These are phyloP conservation scores for Zoanthus gigantus DNA, from an alignment of 92 coral and sea anemone genomes.

Conservation along the genomic window DNA sequence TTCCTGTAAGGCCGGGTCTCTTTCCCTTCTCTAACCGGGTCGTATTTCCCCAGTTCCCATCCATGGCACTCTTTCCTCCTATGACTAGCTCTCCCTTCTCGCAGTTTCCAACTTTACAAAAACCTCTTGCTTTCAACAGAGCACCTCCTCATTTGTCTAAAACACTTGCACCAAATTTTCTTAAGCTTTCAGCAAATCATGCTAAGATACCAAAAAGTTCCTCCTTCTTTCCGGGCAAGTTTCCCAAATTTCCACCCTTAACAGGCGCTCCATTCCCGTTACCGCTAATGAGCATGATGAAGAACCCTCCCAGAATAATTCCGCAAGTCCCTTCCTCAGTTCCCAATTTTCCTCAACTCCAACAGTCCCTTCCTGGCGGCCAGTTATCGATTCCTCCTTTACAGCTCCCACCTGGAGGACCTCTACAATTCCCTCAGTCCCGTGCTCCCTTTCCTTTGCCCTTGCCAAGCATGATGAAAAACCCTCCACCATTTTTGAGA, in stretches of 20 bases:
- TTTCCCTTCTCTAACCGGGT: not conserved
- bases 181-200: slow-evolving; percentile 32
- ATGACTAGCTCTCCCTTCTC: not conserved
- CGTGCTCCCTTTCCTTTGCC: slow-evolving; percentile 44
- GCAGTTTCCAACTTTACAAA: not conserved
- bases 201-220: not conserved
- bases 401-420: slow-evolving; percentile 42
- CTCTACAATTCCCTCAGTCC: slow-evolving; percentile 36
- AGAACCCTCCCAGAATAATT: slow-evolving; percentile 30
- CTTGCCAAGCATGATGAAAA: slow-evolving; percentile 44
- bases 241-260: slow-evolving; percentile 12
- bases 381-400: slow-evolving; percentile 41
- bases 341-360: slow-evolving; percentile 10
- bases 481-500: slow-evolving; percentile 32
- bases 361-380: slow-evolving; percentile 2
- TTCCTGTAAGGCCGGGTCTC: not conserved
- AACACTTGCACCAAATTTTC: not conserved
- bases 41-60: not conserved
- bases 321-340: slow-evolving; percentile 4
- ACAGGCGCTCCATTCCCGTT: slow-evolving; percentile 31
- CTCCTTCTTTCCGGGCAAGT: not conserved
- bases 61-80: not conserved
- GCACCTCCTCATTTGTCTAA: not conserved
- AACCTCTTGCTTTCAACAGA: not conserved
- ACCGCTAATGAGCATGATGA: slow-evolving; percentile 47